Percentiles rank a stretch among this genome's conserved stretches.
phyloP scores from a whole-genome alignment of 1,140 invertebrate species.

The Drosophila nigromelanica region DNA sequence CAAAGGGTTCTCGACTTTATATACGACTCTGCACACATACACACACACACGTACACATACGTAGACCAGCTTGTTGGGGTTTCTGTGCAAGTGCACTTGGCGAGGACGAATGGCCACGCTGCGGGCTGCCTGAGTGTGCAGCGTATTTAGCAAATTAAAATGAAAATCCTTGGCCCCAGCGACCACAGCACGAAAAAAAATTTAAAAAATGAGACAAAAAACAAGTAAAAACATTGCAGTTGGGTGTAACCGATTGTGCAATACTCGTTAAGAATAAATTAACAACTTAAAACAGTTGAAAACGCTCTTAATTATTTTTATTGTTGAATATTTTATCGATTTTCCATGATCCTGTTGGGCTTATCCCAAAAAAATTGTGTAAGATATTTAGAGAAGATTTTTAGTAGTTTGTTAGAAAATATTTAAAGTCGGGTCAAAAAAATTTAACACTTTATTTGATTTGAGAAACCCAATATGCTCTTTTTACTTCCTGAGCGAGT shows the following conservation, averaged over 20 bases:
- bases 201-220: conserved; percentile 18
- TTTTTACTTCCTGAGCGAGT: not conserved
- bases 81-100: conserved; percentile 22
- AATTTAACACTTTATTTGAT: too few species aligned
- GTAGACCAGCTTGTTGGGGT: conserved; percentile 5
- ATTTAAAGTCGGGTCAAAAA: too few species aligned
- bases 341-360: too few species aligned
- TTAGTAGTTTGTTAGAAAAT: too few species aligned
- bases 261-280: too few species aligned
- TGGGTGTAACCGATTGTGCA: too few species aligned
- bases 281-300: too few species aligned
- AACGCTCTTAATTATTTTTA: too few species aligned
- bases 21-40: not conserved
- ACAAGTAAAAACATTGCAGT: not conserved
- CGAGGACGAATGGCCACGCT: not conserved
- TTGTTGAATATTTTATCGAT: too few species aligned
- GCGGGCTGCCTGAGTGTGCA: conserved; percentile 16
- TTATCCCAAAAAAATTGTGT: too few species aligned
- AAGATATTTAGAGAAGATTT: too few species aligned
- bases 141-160: conserved; percentile 77
- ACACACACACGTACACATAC: not conserved
- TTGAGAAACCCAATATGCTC: too few species aligned
- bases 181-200: conserved; percentile 34
- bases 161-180: conserved; percentile 52
- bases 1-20: conserved; percentile 30